A percentile compares a stretch with the other conserved stretches of the same genome.
These are phyloP conservation scores for Aurelia sp. DNA, from an alignment of 30 jellyfish, hydroid and myxozoan species.

Conservation along the genomic window DNA sequence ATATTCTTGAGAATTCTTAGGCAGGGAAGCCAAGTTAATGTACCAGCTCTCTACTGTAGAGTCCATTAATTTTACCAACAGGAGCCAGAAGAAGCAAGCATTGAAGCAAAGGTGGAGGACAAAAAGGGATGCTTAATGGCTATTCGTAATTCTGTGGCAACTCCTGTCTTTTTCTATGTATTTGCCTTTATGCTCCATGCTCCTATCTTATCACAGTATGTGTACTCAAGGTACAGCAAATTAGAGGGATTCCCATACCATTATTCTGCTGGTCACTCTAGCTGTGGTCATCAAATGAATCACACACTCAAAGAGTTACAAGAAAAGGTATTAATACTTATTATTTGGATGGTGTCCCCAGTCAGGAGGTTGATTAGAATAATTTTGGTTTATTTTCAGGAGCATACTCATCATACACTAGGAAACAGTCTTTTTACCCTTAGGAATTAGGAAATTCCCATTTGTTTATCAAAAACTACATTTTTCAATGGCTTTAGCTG, in stretches of 20 bases:
- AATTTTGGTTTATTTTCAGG: no score
- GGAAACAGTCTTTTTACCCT: no score
- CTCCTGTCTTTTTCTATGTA: slow-evolving; percentile 52
- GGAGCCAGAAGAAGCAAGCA: not conserved
- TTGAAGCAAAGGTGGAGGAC: not conserved
- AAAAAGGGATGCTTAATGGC: not conserved
- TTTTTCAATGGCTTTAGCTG: no score
- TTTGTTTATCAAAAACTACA: no score
- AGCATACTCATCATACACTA: no score
- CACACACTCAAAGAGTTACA: slow-evolving; percentile 40
- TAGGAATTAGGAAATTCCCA: no score
- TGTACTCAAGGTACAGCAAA: slow-evolving; percentile 66
- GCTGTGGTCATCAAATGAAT: slow-evolving; percentile 40
- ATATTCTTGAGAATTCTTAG: no score
- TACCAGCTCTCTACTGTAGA: no score
- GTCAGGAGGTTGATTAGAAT: no score
- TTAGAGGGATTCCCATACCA: slow-evolving; percentile 60
- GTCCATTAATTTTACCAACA: not conserved
- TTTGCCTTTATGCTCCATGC: slow-evolving; percentile 65
- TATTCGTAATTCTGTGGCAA: slow-evolving; percentile 28
- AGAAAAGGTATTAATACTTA: slow-evolving; percentile 21
- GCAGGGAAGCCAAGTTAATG: no score
- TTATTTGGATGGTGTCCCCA: not conserved
- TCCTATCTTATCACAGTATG: slow-evolving; percentile 72
- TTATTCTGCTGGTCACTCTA: slow-evolving; percentile 18